Base-by-base conservation (phyloP, 1,140 invertebrate species). In the Bombus soroeensis region DNA sequence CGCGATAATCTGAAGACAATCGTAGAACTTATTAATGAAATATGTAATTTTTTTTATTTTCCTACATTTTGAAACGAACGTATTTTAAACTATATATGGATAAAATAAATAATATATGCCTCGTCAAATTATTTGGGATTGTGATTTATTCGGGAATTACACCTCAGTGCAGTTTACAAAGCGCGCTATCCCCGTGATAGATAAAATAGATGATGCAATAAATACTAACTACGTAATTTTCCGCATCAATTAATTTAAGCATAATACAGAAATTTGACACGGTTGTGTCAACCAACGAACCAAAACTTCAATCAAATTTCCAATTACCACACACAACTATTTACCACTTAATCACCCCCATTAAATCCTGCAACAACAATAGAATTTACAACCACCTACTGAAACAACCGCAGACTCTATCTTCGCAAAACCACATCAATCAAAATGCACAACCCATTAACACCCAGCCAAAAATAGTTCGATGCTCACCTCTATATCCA, bases 401-500 rank as follows among this genome's bases (percentile, higher is more conserved):
- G 37, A 12, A 32, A 39, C 79, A n/a, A 15, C 68, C 37, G 6
- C 13, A 41, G 22, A 32, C 10, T 12, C 22, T 32, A 39, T 37
- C 66, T 13, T 68, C 25, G 66, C 32, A 47, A 59, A 72, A 72
- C 70, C 70, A n/a, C 70, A 81, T 59, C 47, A 81, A n/a, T 32
- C 79, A 53, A 37, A 71, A 41, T 41, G 47, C 13, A 53, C 68
- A 15, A 39, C 37, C n/a, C 41, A 53, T 81, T 22, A 59, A 72
- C 53, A n/a, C 53, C 53, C 8, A 41, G 22, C 47, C 34, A 18
- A 47, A 57, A 53, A 71, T 3, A 47, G 22, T n/a, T 34, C n/a
- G 15, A n/a, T 41, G 28, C 15, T 6, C 68, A 4, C 12, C 12
- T 53, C 18, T 71, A 25, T 25, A 37, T 41, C 47, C 39, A 39